These are phyloP conservation scores for Harmothoe impar DNA, from an alignment of 2,888 invertebrate species.

Conservation along the genomic window DNA sequence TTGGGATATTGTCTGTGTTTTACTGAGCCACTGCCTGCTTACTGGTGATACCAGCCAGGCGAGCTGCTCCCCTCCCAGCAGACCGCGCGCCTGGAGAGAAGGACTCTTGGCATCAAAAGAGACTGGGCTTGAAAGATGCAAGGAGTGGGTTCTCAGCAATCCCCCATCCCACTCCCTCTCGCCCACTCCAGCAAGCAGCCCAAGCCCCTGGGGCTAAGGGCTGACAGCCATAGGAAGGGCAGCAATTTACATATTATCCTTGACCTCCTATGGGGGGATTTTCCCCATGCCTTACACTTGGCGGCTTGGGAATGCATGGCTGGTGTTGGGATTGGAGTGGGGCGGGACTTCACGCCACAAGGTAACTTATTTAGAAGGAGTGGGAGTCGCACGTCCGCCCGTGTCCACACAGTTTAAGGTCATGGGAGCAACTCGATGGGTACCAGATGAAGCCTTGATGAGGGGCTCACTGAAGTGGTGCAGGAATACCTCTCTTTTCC, in stretches of 20 bases:
- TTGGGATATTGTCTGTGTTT: too few relatives aligned
- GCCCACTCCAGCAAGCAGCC: too few relatives aligned
- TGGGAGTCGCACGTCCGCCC: background rate
- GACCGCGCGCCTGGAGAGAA: too few relatives aligned
- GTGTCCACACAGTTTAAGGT: background rate
- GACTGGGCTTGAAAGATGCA: conserved; percentile 4
- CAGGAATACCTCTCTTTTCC: background rate
- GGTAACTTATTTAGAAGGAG: background rate
- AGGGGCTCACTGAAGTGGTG: background rate
- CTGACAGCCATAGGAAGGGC: conserved; percentile 10
- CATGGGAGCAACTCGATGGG: background rate
- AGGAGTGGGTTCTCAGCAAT: background rate
- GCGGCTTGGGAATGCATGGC: background rate
- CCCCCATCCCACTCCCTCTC: too few relatives aligned
- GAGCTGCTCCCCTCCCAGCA: too few relatives aligned
- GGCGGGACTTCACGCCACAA: background rate
- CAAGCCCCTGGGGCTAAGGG: background rate
- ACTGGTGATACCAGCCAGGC: too few relatives aligned
- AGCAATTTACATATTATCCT: conserved; percentile 21
- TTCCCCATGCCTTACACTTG: too few relatives aligned
- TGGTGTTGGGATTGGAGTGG: background rate
- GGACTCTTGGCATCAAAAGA: background rate
- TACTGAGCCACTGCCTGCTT: too few relatives aligned
- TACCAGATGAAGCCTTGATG: background rate
- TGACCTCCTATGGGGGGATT: background rate